A percentile compares a stretch with the other conserved stretches of the same genome.
phyloP scores from a whole-genome alignment of 2,888 invertebrate genomes.

The Pterobdella sp. region DNA sequence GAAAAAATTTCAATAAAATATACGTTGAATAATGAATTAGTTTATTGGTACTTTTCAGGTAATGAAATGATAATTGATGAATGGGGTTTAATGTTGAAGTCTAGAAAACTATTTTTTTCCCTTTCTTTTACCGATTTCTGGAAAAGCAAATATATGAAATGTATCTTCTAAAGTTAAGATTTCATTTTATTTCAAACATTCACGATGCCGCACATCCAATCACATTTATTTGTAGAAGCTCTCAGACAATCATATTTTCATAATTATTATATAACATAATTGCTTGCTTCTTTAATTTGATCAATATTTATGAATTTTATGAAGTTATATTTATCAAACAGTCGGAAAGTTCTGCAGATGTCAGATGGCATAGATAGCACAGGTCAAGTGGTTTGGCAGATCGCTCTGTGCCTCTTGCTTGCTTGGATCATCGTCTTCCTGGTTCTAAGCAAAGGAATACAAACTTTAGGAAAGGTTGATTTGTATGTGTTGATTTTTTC shows the following conservation, averaged over 20 bases:
- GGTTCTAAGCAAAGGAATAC: constrained; percentile 49
- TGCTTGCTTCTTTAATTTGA: neutral
- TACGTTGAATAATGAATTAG: too few species aligned
- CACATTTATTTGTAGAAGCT: constrained; percentile 12
- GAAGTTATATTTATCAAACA: constrained; percentile 29
- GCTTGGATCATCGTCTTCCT: constrained; percentile 48
- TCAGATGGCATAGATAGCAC: constrained; percentile 42
- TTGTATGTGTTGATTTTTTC: neutral
- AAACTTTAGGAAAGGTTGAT: constrained; percentile 49
- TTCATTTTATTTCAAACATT: too few species aligned
- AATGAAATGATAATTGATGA: too few species aligned
- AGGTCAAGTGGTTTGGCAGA: constrained; percentile 45
- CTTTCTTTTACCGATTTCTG: too few species aligned
- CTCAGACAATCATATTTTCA: neutral
- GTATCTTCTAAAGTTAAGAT: too few species aligned
- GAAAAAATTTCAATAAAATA: too few species aligned
- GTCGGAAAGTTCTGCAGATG: constrained; percentile 44
- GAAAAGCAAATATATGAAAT: too few species aligned
- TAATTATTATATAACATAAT: neutral
- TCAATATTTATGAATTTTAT: neutral
- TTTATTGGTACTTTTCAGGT: too few species aligned
- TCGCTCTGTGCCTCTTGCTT: constrained; percentile 45
- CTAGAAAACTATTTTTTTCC: too few species aligned
- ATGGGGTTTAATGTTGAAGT: too few species aligned
- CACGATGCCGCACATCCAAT: neutral